Base-by-base conservation (phyloP, 2,797 vertebrate species). In the Rhinella marina region DNA sequence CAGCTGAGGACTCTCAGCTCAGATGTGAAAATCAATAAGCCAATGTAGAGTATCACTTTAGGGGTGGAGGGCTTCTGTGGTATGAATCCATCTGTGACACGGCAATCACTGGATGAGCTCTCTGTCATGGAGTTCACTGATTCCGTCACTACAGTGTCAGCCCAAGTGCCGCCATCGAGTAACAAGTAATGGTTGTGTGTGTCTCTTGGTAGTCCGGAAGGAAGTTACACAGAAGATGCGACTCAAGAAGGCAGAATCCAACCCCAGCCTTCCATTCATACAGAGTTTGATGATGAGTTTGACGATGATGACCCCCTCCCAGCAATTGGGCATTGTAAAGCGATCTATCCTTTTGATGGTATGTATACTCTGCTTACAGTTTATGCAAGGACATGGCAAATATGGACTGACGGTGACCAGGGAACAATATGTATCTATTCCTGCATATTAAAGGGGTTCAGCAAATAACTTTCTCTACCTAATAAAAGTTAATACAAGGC, bases 311-410 rank as follows among this genome's bases (percentile, higher is more conserved):
- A 99, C 88, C 98, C 98, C 0, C 94, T 99, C 86, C 98, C 98
- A 0, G 97, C 97, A 90, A 96, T 99, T 78, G 98, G 98, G 88
- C 98, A 99, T 88, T 99, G 98, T 96, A 99, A 99, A 93, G 97
- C 98, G 21, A 96, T 99, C 87, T 99, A 99, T 91, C 96, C 96
- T 0, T 99, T 99, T 87, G 97, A 99, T 88, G 98, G 98, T 99
- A 95, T 90, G 93, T 72, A 17, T 61, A 21, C 29, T 41, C 14
- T 68, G 25, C 29, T 8, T 32, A 11, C 7, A 72, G 8, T 21
- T 11, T 3, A 23, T 48, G 7, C 14, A 50, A 11, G 17, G 25
- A 29, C 16, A 8, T 29, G 25, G 4, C 6, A 29, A 21, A 29
- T 68, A 14, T 29, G 66, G 3, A 27, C 25, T 17, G 25, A 29